These are phyloP conservation scores for Amniataba percoides DNA, from an alignment of 2,797 vertebrate species.

Conservation along the genomic window DNA sequence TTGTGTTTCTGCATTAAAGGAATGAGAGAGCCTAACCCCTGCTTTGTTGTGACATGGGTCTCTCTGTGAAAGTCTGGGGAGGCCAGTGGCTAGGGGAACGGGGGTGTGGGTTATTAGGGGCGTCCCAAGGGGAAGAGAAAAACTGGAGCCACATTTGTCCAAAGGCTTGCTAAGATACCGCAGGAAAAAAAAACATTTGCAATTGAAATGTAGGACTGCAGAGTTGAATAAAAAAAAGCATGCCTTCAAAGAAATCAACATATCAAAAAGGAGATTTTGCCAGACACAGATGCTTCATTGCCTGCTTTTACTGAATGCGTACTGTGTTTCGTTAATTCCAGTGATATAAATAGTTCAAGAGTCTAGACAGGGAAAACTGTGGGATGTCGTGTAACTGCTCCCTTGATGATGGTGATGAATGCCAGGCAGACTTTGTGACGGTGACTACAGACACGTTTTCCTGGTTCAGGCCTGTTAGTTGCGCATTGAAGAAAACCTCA, in stretches of 20 bases:
- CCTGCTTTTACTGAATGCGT: not conserved
- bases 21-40: slow-evolving; percentile 11
- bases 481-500: slow-evolving; percentile 29
- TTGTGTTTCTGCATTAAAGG: slow-evolving; percentile 38
- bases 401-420: slow-evolving; percentile 48
- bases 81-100: not conserved
- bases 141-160: slow-evolving; percentile 16
- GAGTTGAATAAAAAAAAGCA: slow-evolving; percentile 9
- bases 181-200: slow-evolving; percentile 3
- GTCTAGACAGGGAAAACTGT: slow-evolving; percentile 2
- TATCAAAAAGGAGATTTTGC: slow-evolving; percentile 1
- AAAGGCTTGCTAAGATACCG: slow-evolving; percentile 5
- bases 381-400: slow-evolving; percentile 33
- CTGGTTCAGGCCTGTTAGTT: slow-evolving; percentile 18
- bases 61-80: slow-evolving; percentile 11
- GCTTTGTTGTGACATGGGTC: slow-evolving; percentile 45
- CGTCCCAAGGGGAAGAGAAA: not conserved
- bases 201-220: slow-evolving; percentile 8
- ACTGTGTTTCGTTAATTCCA: slow-evolving; percentile 6
- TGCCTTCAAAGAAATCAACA: slow-evolving; percentile 13
- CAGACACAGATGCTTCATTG: not conserved
- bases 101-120: not conserved
- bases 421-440: slow-evolving; percentile 24
- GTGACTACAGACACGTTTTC: slow-evolving; percentile 30
- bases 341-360: slow-evolving; percentile 27